These are phyloP conservation scores for Epiblema foenella DNA, from an alignment of 2,888 invertebrate genomes.

Conservation along the genomic window DNA sequence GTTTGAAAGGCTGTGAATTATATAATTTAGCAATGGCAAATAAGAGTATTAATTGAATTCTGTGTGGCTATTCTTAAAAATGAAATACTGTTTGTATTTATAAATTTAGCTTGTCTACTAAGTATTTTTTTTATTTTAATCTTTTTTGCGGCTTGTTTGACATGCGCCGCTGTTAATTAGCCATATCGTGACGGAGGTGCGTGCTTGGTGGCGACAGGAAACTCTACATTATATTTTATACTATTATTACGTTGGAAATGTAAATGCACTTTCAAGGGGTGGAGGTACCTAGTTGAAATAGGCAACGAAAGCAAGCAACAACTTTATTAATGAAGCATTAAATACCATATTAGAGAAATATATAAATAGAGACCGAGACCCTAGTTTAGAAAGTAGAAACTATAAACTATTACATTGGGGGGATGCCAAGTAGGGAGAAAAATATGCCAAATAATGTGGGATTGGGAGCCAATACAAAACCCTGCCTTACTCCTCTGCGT, in stretches of 20 bases:
- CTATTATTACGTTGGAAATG: slow-evolving; percentile 3
- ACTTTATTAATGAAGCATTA: background rate
- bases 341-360: background rate
- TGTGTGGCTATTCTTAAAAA: no score
- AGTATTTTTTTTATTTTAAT: background rate
- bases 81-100: background rate
- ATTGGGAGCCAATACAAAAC: no score
- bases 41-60: no score
- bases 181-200: slow-evolving; percentile 20
- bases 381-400: slow-evolving; percentile 4
- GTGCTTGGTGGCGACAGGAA: slow-evolving; percentile 10
- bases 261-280: background rate
- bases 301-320: background rate
- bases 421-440: no score
- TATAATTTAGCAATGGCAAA: no score
- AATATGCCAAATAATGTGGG: no score
- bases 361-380: background rate
- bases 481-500: no score
- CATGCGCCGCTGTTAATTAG: slow-evolving; percentile 20
- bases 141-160: slow-evolving; percentile 5
- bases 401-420: background rate
- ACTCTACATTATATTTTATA: slow-evolving; percentile 8
- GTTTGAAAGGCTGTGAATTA: no score
- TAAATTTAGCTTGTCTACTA: background rate
- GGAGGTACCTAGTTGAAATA: background rate